Percentiles rank a stretch among this genome's conserved stretches.
Evolutionary conservation across 2,888 invertebrate species (phyloP).

Genomic region (Hyposoter didymator): DNA sequence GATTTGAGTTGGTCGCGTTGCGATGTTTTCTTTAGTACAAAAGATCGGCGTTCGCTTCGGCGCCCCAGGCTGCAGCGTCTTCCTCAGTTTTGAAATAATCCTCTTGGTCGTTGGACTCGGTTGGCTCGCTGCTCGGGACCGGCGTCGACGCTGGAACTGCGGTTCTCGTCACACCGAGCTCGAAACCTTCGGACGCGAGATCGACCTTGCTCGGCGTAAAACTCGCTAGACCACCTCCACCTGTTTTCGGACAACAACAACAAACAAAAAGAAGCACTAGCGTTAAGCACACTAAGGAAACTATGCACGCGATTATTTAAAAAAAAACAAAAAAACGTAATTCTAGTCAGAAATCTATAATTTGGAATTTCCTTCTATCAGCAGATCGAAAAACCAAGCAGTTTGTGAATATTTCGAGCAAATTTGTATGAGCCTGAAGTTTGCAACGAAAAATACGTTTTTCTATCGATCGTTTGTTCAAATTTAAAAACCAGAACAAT

Average conservation of each 20-base stretch:
- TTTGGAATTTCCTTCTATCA: neutral
- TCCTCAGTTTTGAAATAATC: slow-evolving; percentile 84
- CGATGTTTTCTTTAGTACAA: slow-evolving; percentile 80
- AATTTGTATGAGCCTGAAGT: no score
- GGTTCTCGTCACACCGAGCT: slow-evolving; percentile 91
- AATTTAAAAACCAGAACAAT: no score
- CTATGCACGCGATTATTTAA: slow-evolving; percentile 18
- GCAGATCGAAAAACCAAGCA: neutral
- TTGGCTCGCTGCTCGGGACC: slow-evolving; percentile 63
- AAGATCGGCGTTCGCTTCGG: slow-evolving; percentile 84
- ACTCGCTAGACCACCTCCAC: slow-evolving; percentile 87
- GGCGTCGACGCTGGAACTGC: slow-evolving; percentile 80
- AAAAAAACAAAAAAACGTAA: neutral
- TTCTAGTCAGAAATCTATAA: neutral
- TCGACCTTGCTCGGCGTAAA: slow-evolving; percentile 93
- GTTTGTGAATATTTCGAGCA: neutral
- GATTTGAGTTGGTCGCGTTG: neutral
- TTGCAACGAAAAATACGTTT: no score
- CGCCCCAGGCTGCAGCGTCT: slow-evolving; percentile 84
- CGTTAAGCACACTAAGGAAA: slow-evolving; percentile 65
- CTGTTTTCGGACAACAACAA: slow-evolving; percentile 69
- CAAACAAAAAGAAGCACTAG: slow-evolving; percentile 61
- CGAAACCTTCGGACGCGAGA: slow-evolving; percentile 88
- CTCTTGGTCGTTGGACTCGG: slow-evolving; percentile 74
- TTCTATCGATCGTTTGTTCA: no score